Conservation (phyloP, 2,797 vertebrate species). For the Anomalospiza imberbis region DNA sequence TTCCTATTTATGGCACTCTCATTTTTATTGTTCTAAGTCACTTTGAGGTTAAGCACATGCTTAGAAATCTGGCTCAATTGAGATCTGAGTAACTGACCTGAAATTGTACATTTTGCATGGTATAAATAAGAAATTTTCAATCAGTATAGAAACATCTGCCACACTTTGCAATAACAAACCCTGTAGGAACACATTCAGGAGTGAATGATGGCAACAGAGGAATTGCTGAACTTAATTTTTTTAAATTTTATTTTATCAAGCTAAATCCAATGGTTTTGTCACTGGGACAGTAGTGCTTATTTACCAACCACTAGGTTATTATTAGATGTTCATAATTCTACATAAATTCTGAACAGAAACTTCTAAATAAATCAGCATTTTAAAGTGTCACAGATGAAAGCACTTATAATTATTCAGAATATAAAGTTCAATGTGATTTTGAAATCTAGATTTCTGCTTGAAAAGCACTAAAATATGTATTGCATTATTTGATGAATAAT, state of each 20-base stretch:
- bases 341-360: conserved; percentile 24
- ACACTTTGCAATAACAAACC: conserved; percentile 19
- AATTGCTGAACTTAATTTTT: conserved; percentile 17
- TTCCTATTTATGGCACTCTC: neutral
- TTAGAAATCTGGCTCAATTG: neutral
- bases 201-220: neutral
- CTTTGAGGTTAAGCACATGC: neutral
- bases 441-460: conserved; percentile 17
- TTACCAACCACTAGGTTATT: conserved; percentile 41
- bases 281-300: neutral
- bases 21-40: neutral
- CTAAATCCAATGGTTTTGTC: conserved; percentile 14
- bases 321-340: conserved; percentile 39
- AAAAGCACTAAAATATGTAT: neutral
- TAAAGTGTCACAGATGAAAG: conserved; percentile 28
- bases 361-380: conserved; percentile 49
- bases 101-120: neutral
- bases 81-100: neutral
- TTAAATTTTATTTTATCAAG: conserved; percentile 6
- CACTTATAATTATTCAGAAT: conserved; percentile 13
- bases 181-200: conserved; percentile 7
- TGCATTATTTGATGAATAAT: conserved; percentile 45
- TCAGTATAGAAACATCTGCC: neutral
- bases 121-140: neutral
- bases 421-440: conserved; percentile 14